Evolutionary conservation across 2,888 invertebrate species (phyloP).

Genomic region (Dolichopus griseipennis): DNA sequence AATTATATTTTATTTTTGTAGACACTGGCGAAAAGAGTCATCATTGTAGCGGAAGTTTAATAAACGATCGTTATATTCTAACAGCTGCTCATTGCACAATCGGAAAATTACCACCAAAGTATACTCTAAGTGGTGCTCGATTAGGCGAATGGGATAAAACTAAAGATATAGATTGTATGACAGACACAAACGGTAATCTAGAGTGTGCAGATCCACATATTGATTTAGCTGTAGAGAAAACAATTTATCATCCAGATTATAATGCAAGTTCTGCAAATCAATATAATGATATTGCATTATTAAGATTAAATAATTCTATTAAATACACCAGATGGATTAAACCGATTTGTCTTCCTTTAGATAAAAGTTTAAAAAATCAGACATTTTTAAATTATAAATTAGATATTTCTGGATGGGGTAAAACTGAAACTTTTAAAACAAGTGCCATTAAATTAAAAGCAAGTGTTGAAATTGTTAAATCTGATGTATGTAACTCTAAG

Average conservation of each 20-base stretch:
- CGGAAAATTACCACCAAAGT: constrained; percentile 54
- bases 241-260: constrained; percentile 57
- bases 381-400: constrained; percentile 41
- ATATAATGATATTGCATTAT: constrained; percentile 60
- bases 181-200: constrained; percentile 28
- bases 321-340: constrained; percentile 47
- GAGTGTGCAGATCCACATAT: constrained; percentile 53
- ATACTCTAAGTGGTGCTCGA: constrained; percentile 46
- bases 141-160: constrained; percentile 40
- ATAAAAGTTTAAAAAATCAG: constrained; percentile 28
- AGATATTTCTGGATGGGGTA: constrained; percentile 57
- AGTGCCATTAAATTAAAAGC: constrained; percentile 50
- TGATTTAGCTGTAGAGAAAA: constrained; percentile 52
- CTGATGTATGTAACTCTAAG: constrained; percentile 44
- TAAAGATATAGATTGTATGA: constrained; percentile 33
- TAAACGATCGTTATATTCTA: constrained; percentile 54
- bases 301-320: constrained; percentile 51
- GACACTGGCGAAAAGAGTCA: constrained; percentile 52
- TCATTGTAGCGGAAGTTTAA: constrained; percentile 66
- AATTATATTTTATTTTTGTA: constrained; percentile 28
- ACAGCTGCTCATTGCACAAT: constrained; percentile 71
- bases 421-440: constrained; percentile 45
- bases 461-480: constrained; percentile 43
- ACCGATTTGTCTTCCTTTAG: constrained; percentile 53
- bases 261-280: constrained; percentile 49